Evolutionary conservation across 2,113 vertebrate genomes (phyloP), one percentile per base, ranked within the genome.

Genomic region (Gavialis gangeticus): DNA sequence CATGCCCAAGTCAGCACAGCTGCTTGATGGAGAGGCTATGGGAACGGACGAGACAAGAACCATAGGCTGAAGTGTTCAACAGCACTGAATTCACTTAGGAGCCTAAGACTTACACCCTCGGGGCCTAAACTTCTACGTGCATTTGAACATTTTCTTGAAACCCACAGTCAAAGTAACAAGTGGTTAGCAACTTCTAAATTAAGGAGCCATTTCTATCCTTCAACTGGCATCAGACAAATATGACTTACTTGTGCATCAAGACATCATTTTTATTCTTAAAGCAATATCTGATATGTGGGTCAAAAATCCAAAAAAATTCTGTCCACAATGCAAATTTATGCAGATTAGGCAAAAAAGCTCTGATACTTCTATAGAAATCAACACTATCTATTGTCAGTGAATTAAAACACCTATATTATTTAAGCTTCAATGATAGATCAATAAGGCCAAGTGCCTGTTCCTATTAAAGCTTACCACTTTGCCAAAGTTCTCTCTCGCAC

Each of bases 391-490:
- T 10, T 73, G 85, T n/a, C 5, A 14, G 46, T 1, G 1, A 81
- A 60, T 0, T 2, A 82, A 2, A 17, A 16, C 77, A 89, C 75
- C 22, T 56, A 2, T n/a, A 10, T 2, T 30, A 22, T 2, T 1
- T 25, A 34, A 83, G 25, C 9, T 9, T 15, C 1, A 0, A 15
- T 18, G 75, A 75, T 37, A 66, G 58, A 0, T 4, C 71, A 21
- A 84, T 37, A 21, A 64, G 54, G 27, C 1, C 0, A 9, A 5
- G 69, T 13, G 24, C 19, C 30, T 60, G 34, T 34, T 37, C 8
- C 27, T 3, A 5, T 30, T 59, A 5, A 2, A 3, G 30, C 97
- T 97, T 98, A 99, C 99, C 99, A 99, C 98, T 99, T 99, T 89
- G 98, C 96, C 18, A 98, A 97, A 2, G 98, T 98, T 96, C 98